Conservation (phyloP, 2,797 vertebrate species). For the Lacerta viridis region DNA sequence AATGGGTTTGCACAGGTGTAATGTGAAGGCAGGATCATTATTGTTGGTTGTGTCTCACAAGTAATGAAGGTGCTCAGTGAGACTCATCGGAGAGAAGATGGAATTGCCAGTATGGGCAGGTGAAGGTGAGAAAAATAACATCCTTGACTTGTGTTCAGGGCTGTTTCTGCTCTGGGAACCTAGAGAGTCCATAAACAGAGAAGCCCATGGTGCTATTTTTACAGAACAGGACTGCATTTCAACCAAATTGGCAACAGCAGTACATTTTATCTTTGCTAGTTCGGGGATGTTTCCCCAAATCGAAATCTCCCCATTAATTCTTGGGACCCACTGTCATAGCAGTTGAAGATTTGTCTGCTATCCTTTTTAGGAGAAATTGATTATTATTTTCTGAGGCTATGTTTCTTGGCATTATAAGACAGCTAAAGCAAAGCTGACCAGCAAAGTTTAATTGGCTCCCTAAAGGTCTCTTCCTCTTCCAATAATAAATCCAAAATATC, state of each 20-base stretch:
- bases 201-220: background rate
- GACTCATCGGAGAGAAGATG: background rate
- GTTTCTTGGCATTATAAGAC: conserved; percentile 51
- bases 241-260: conserved; percentile 9
- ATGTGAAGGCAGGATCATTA: background rate
- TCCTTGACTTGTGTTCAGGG: rapidly evolving
- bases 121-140: conserved; percentile 22
- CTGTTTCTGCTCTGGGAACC: background rate
- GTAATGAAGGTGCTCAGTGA: conserved; percentile 8
- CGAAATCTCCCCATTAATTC: background rate
- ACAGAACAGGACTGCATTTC: background rate
- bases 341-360: conserved; percentile 13
- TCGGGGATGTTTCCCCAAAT: background rate
- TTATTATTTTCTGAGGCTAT: conserved; percentile 34
- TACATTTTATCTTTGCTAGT: conserved; percentile 24
- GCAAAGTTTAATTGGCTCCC: conserved; percentile 68
- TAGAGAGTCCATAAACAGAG: background rate
- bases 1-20: conserved; percentile 4
- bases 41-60: background rate
- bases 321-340: conserved; percentile 18
- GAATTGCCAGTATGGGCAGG: background rate
- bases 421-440: conserved; percentile 52
- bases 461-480: conserved; percentile 53
- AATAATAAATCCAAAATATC: conserved; percentile 66
- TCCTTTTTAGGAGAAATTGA: conserved; percentile 19